Evolutionary conservation across 2,888 invertebrate genomes (phyloP).

Genomic region (Rhodophaea formosa): DNA sequence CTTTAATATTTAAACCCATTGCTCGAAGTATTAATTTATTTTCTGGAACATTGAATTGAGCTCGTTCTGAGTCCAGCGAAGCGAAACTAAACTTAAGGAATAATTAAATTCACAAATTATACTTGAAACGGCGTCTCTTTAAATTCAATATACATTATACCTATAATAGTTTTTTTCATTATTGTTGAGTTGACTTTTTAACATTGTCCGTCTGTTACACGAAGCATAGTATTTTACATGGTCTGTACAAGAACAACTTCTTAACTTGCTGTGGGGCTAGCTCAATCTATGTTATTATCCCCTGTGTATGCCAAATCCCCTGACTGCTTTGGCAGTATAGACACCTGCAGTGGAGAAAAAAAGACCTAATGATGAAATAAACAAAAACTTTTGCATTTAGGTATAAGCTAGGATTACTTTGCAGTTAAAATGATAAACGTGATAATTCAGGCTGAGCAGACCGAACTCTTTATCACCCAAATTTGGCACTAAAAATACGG

Average conservation of each 20-base stretch:
- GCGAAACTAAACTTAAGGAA: not conserved
- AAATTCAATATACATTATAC: not conserved
- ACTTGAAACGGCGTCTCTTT: slow-evolving; percentile 1
- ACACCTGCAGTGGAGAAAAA: no score
- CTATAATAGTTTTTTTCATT: no score
- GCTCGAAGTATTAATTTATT: not conserved
- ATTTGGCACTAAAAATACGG: slow-evolving; percentile 15
- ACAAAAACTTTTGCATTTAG: no score
- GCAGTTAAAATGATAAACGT: no score
- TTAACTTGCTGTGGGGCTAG: not conserved
- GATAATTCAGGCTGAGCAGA: not conserved
- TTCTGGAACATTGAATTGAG: not conserved
- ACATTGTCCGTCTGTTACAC: not conserved
- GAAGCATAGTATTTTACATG: no score
- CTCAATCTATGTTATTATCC: not conserved
- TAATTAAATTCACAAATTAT: slow-evolving; percentile 4
- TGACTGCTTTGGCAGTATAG: no score
- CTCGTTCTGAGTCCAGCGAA: not conserved
- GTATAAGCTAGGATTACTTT: no score
- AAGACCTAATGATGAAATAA: no score
- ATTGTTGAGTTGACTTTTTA: not conserved
- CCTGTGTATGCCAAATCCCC: no score
- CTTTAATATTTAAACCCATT: not conserved
- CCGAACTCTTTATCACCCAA: not conserved
- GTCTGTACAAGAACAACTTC: no score